These are phyloP conservation scores for Ochropleura plecta DNA, from an alignment of 2,888 invertebrate species.

Conservation along the genomic window DNA sequence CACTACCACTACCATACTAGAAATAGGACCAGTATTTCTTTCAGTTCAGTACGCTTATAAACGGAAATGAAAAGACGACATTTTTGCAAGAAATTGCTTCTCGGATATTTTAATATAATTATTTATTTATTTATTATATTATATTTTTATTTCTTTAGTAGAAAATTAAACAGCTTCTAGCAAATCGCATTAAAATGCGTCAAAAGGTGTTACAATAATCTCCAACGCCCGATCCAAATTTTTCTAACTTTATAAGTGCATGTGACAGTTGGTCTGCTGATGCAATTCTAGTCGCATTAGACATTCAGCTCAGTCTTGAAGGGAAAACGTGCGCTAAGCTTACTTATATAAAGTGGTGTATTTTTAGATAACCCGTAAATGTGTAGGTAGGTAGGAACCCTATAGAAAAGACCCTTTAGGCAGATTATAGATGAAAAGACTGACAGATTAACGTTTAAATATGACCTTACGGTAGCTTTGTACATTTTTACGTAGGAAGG, in stretches of 20 bases:
- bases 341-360: not conserved
- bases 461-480: not conserved
- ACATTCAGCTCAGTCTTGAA: conserved; percentile 3
- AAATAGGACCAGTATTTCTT: not conserved
- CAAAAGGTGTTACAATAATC: not conserved
- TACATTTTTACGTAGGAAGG: not conserved
- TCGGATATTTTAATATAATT: too few relatives aligned
- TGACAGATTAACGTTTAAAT: not conserved
- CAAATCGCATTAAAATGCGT: not conserved
- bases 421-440: not conserved
- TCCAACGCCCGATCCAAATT: not conserved
- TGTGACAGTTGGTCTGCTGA: not conserved
- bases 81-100: too few relatives aligned
- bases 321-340: not conserved
- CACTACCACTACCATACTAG: not conserved
- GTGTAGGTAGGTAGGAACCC: not conserved
- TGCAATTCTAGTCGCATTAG: conserved; percentile 2
- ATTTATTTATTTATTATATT: too few relatives aligned
- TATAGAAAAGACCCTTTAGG: not conserved
- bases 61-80: not conserved
- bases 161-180: not conserved
- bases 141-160: too few relatives aligned
- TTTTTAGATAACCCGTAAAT: conserved; percentile 12
- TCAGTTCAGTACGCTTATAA: not conserved
- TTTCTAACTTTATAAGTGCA: not conserved